phyloP scores from a whole-genome alignment of 2,797 vertebrate genomes.

The Spheniscus humboldti region DNA sequence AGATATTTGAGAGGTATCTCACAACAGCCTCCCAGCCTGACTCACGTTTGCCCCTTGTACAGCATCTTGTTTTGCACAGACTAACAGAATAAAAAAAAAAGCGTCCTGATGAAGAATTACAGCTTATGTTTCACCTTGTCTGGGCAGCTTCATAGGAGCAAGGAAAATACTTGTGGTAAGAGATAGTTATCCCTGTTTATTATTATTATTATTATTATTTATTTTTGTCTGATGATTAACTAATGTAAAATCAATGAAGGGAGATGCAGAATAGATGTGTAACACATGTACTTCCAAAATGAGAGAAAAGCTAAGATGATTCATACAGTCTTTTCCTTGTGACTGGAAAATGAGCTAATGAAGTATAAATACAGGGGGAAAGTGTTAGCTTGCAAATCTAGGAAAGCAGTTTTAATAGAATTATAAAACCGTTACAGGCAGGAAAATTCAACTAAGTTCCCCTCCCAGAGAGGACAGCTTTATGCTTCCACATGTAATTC shows the following conservation, averaged over 20 bases:
- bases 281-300: neutral
- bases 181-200: neutral
- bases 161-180: neutral
- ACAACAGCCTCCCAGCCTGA: neutral
- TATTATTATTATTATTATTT: neutral
- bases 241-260: neutral
- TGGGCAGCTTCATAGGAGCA: neutral
- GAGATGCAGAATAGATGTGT: fast-evolving
- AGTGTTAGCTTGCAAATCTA: neutral
- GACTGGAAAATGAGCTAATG: neutral
- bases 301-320: neutral
- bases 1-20: neutral
- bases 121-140: neutral
- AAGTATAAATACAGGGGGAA: neutral
- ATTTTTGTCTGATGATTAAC: neutral
- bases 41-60: neutral
- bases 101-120: neutral
- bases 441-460: neutral
- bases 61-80: neutral
- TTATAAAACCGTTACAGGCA: neutral
- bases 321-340: neutral
- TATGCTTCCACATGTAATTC: neutral
- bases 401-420: neutral
- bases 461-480: neutral
- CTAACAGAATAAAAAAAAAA: neutral